Conservation (phyloP, 1,140 invertebrate species). For the Bombus confusus region DNA sequence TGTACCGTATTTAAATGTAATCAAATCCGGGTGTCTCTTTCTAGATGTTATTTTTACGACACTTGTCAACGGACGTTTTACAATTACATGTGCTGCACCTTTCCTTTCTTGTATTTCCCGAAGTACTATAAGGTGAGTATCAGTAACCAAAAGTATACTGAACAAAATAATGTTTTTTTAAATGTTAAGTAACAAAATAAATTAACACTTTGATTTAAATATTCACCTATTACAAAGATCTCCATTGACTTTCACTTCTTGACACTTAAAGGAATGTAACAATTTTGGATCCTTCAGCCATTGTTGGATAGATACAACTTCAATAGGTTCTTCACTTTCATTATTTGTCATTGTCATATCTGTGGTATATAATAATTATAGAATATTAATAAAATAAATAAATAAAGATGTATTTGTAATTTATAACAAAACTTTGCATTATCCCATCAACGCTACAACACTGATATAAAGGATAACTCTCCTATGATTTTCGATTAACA, state of each 20-base stretch:
- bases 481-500: no score
- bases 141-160: slow-evolving; percentile 94
- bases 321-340: slow-evolving; percentile 86
- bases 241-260: slow-evolving; percentile 94
- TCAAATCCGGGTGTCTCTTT: slow-evolving; percentile 95
- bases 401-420: no score
- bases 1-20: slow-evolving; percentile 97
- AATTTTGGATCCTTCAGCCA: slow-evolving; percentile 94
- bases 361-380: slow-evolving; percentile 44
- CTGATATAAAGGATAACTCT: no score
- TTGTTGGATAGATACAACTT: slow-evolving; percentile 87
- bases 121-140: slow-evolving; percentile 93
- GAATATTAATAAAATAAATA: background rate
- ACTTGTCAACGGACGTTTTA: slow-evolving; percentile 91
- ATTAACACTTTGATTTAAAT: slow-evolving; percentile 1
- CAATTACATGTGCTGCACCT: slow-evolving; percentile 92
- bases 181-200: background rate
- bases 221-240: slow-evolving; percentile 90
- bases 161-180: slow-evolving; percentile 61
- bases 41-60: slow-evolving; percentile 98
- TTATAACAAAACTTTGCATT: no score
- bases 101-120: slow-evolving; percentile 89
- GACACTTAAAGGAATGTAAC: slow-evolving; percentile 93
- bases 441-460: no score
- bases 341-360: slow-evolving; percentile 79